These are phyloP conservation scores for Leuciscus waleckii DNA, from an alignment of 2,797 vertebrate species.

Conservation along the genomic window DNA sequence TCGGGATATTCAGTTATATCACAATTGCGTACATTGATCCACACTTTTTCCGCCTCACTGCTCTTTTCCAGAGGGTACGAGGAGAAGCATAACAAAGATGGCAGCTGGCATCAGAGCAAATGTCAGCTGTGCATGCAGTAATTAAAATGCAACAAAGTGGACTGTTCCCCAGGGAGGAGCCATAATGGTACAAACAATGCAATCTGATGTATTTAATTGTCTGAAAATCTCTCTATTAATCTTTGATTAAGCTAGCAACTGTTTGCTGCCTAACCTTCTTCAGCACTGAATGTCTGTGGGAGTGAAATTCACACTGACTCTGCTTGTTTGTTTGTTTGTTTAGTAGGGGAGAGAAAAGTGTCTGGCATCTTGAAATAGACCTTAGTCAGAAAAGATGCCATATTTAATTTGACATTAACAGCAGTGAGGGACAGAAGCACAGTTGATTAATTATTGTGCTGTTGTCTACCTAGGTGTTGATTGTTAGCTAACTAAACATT, in stretches of 20 bases:
- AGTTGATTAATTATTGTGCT: not conserved
- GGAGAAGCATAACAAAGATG: constrained; percentile 39
- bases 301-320: constrained; percentile 32
- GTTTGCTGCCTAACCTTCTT: constrained; percentile 61
- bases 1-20: not conserved
- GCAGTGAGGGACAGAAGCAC: not conserved
- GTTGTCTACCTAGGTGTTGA: not conserved
- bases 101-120: constrained; percentile 52
- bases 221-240: constrained; percentile 74
- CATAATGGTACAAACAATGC: constrained; percentile 73
- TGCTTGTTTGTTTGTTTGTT: constrained; percentile 69
- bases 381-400: not conserved
- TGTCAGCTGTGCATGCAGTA: constrained; percentile 60
- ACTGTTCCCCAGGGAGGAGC: constrained; percentile 65
- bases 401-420: constrained; percentile 17
- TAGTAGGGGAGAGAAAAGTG: not conserved
- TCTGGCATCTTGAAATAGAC: constrained; percentile 12
- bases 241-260: constrained; percentile 78
- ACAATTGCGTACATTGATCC: constrained; percentile 19
- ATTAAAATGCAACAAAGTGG: constrained; percentile 71
- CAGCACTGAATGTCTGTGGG: constrained; percentile 46
- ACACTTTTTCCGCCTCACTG: not conserved
- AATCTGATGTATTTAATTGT: constrained; percentile 77
- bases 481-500: not conserved
- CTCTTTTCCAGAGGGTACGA: constrained; percentile 27